Percentiles rank a stretch among this genome's conserved stretches.
phyloP scores from a whole-genome alignment of 2,113 vertebrate genomes.

The Dicaeum eximium region DNA sequence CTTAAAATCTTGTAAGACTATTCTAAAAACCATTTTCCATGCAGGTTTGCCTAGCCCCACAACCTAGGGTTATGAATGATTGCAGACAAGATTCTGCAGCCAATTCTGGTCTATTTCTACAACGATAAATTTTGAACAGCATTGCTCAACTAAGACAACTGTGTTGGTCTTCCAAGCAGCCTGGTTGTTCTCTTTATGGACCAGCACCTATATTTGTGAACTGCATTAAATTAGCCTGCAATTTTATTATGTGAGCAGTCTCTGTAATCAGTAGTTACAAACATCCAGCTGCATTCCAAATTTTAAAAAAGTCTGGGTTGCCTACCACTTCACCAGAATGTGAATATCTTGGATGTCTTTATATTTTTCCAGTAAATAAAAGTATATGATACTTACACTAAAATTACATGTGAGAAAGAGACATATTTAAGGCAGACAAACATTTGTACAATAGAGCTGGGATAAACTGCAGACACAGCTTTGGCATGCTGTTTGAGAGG shows the following conservation, averaged over 20 bases:
- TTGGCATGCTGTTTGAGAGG: background rate
- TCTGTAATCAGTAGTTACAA: background rate
- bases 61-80: background rate
- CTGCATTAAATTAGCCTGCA: background rate
- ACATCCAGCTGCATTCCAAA: background rate
- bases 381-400: slow-evolving; percentile 5
- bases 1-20: background rate
- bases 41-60: background rate
- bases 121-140: background rate
- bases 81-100: background rate
- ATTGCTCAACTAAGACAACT: background rate
- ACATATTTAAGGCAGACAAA: slow-evolving; percentile 11
- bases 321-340: slow-evolving; percentile 2
- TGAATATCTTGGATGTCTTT: background rate
- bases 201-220: background rate
- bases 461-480: slow-evolving; percentile 22
- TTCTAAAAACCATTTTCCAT: background rate
- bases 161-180: background rate
- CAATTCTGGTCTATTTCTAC: background rate
- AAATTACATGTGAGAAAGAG: slow-evolving; percentile 2
- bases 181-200: background rate
- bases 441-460: slow-evolving; percentile 1
- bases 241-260: background rate
- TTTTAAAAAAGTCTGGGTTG: background rate
- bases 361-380: background rate